These are phyloP conservation scores for Diachasmimorpha longicaudata DNA, from an alignment of 1,140 invertebrate genomes.

Conservation along the genomic window DNA sequence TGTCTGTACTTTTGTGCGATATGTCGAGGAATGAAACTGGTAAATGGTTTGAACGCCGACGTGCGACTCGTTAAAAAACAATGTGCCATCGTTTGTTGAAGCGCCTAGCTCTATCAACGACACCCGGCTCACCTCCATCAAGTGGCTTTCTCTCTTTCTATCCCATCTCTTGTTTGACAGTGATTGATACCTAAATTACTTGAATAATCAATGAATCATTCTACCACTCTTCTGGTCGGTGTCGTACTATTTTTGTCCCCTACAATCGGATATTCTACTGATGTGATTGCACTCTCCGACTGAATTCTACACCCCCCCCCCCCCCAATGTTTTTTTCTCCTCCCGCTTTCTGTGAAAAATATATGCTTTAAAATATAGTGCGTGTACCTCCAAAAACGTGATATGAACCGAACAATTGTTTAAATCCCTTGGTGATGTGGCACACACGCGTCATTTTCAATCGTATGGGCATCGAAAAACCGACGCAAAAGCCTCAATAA, in stretches of 20 bases:
- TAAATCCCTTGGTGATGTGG: conserved; percentile 24
- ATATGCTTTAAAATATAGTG: conserved; percentile 5
- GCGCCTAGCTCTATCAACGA: not conserved
- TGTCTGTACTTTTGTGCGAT: not conserved
- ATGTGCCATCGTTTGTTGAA: not conserved
- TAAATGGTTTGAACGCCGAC: not conserved
- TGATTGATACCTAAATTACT: conserved; percentile 2
- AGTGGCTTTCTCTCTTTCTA: conserved; percentile 4
- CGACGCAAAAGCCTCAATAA: conserved; percentile 56
- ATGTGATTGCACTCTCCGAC: not conserved
- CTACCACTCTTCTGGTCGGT: not conserved
- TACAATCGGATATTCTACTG: not conserved
- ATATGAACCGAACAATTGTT: not conserved
- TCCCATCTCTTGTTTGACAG: not conserved
- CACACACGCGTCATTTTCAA: conserved; percentile 29
- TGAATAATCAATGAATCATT: conserved; percentile 2
- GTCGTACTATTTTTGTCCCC: not conserved
- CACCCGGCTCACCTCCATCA: conserved; percentile 6
- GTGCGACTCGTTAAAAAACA: conserved; percentile 1
- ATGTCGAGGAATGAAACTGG: not conserved
- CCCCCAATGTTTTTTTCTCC: not conserved
- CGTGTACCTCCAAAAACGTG: not conserved
- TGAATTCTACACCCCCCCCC: not conserved
- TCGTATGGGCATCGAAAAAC: conserved; percentile 26
- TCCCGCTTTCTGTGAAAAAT: not conserved